A percentile compares a stretch with the other conserved stretches of the same genome.
Evolutionary conservation across 2,113 vertebrate genomes (phyloP).

Genomic region (Setophaga kirtlandii): DNA sequence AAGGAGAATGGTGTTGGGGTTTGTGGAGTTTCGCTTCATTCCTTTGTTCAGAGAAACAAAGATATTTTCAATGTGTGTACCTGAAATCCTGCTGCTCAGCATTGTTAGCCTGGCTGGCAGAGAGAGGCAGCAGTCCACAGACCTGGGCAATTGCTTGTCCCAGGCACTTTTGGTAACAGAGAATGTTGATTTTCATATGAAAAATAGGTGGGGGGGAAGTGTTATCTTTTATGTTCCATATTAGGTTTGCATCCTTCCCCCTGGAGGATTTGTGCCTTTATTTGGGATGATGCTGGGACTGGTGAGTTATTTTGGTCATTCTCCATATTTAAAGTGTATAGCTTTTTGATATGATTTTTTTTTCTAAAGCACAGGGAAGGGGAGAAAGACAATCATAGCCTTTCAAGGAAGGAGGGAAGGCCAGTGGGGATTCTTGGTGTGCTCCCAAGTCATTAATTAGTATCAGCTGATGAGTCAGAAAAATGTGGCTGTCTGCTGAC

Average conservation of each 20-base stretch:
- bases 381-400: background rate
- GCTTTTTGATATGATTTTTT: background rate
- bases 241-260: background rate
- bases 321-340: background rate
- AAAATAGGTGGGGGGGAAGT: fast-evolving
- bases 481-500: slow-evolving; percentile 45
- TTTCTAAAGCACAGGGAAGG: background rate
- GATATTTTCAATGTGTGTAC: background rate
- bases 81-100: background rate
- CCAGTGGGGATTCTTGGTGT: background rate
- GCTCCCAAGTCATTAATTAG: slow-evolving; percentile 42
- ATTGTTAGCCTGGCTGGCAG: background rate
- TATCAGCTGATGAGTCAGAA: slow-evolving; percentile 44
- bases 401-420: slow-evolving; percentile 16
- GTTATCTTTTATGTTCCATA: background rate
- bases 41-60: background rate
- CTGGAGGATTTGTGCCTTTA: background rate
- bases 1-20: fast-evolving
- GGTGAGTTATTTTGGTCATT: background rate
- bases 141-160: background rate
- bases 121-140: background rate
- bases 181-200: background rate
- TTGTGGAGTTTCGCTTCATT: background rate
- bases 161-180: background rate
- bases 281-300: background rate